phyloP scores from a whole-genome alignment of 2,797 vertebrate species.

The Coregonus suidteri region DNA sequence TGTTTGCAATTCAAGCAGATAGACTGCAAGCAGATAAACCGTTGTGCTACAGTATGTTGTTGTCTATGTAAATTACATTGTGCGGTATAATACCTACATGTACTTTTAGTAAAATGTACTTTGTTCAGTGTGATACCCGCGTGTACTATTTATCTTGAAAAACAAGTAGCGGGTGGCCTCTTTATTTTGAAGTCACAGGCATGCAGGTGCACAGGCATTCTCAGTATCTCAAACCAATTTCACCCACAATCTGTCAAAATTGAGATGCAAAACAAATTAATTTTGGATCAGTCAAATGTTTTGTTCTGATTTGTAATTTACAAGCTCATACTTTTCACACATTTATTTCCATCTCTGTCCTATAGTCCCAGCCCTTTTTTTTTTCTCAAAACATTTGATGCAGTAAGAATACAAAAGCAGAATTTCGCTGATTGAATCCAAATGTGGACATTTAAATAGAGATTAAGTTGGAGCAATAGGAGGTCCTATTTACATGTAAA shows the following conservation, averaged over 20 bases:
- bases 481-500: background rate
- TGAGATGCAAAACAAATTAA: background rate
- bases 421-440: background rate
- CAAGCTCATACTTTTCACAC: background rate
- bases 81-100: background rate
- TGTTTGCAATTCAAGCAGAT: too few relatives aligned
- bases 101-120: background rate
- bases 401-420: background rate
- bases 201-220: background rate
- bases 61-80: too few relatives aligned
- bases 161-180: background rate
- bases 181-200: background rate
- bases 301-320: background rate
- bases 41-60: too few relatives aligned
- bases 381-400: background rate
- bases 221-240: background rate
- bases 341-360: background rate
- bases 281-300: background rate
- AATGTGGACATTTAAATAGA: slow-evolving; percentile 4
- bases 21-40: too few relatives aligned
- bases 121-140: background rate
- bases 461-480: background rate
- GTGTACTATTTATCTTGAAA: background rate
- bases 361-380: background rate
- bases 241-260: slow-evolving; percentile 3